Evolutionary conservation across 1,140 invertebrate species (phyloP), one percentile per base, ranked within the genome.

Genomic region (Drosophila pseudoananassae): DNA sequence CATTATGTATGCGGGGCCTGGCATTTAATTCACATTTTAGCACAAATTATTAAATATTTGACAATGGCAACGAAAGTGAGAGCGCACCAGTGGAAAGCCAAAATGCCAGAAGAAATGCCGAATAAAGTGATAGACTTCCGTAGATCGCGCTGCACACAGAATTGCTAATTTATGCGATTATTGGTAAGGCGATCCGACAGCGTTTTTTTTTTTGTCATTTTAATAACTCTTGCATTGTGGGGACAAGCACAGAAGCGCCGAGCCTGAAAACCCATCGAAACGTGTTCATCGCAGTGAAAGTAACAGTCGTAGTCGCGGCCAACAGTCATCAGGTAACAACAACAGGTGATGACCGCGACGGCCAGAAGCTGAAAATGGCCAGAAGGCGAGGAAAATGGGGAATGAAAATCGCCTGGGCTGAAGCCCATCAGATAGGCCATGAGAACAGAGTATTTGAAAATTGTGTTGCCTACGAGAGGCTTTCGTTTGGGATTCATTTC

Each of bases 11-110:
- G 68, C 64, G 52, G 45, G 52, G 45, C 53, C 57, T 60, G 66
- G 57, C 55, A 55, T 65, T 82, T 82, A 82, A 88, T 72, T 78
- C 75, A 87, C 65, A 88, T 68, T 87, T 88, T 78, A 88, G 83
- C 82, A 87, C 69, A 87, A 85, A 75, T 88, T 82, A 82, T 88
- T 87, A 87, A 82, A 87, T 82, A 78, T 85, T 85, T 87, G 83
- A 75, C 74, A 66, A 59, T 47, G 70, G 56, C 78, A 74, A 81
- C 59, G 83, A 83, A 83, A 84, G 79, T 84, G 80, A 87, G 83
- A 84, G 81, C 79, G 54, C n/a, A 55, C 69, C 71, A 75, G 68
- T 38, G 50, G 33, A 72, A 73, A 63, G 33, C 33, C 43, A 15
- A 20, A 7, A 17, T 2, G 20, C 20, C 20, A 4, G 10, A 14